Evolutionary conservation across 2,113 vertebrate genomes (phyloP).

Genomic region (Daboia siamensis): DNA sequence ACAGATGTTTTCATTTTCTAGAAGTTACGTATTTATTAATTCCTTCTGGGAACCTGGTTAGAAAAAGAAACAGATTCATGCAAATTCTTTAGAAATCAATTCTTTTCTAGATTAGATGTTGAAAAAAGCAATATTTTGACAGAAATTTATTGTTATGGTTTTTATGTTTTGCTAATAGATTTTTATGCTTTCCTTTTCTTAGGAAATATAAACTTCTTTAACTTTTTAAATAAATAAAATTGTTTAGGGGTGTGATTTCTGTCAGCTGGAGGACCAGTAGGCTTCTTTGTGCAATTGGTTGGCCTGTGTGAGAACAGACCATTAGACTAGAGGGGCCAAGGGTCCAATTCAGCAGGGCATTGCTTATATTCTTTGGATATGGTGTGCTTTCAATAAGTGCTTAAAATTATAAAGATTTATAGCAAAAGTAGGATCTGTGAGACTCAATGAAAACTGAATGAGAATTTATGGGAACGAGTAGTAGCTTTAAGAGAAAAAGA

Average conservation of each 20-base stretch:
- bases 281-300: not conserved
- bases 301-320: not conserved
- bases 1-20: not conserved
- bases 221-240: constrained; percentile 3
- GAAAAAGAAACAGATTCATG: not conserved
- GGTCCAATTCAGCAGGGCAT: not conserved
- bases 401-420: constrained; percentile 3
- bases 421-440: constrained; percentile 23
- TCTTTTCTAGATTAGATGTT: not conserved
- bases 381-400: constrained; percentile 36
- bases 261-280: not conserved
- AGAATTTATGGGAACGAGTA: not conserved
- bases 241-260: not conserved
- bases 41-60: not conserved
- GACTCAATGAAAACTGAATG: not conserved
- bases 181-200: not conserved
- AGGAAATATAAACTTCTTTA: constrained; percentile 1
- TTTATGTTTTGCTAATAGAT: not conserved
- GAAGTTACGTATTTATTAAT: not conserved
- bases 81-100: not conserved
- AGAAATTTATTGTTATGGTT: not conserved
- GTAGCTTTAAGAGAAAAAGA: not conserved
- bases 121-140: not conserved
- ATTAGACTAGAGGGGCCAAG: not conserved
- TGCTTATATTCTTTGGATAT: not conserved